phyloP scores from a whole-genome alignment of 2,797 vertebrate species.

The Xiphorhynchus erythropygius region DNA sequence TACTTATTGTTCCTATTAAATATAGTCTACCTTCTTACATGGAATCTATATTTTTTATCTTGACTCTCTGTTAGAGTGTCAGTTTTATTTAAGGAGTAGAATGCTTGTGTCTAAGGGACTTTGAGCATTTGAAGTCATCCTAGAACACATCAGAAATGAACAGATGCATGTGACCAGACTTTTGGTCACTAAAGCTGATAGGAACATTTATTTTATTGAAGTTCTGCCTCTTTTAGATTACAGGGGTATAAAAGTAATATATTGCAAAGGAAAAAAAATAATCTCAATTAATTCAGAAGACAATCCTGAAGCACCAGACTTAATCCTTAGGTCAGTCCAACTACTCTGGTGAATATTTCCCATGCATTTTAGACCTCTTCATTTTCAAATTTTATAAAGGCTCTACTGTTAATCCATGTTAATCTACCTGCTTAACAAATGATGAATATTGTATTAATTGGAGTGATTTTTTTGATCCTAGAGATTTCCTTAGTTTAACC shows the following conservation, averaged over 20 bases:
- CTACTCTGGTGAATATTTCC: neutral
- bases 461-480: neutral
- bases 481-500: neutral
- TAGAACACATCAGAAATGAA: neutral
- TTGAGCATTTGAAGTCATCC: neutral
- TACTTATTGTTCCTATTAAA: neutral
- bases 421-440: neutral
- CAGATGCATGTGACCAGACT: neutral
- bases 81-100: neutral
- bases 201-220: neutral
- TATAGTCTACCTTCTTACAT: neutral
- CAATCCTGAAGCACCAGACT: neutral
- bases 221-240: neutral
- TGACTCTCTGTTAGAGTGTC: neutral
- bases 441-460: neutral
- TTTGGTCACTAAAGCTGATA: neutral
- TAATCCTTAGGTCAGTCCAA: neutral
- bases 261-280: neutral
- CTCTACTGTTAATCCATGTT: neutral
- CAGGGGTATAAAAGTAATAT: neutral
- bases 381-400: neutral
- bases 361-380: neutral
- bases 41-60: neutral
- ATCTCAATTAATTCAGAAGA: neutral
- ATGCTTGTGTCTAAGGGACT: neutral